phyloP scores from a whole-genome alignment of 1,140 invertebrate genomes.

The Pararge aegeria region DNA sequence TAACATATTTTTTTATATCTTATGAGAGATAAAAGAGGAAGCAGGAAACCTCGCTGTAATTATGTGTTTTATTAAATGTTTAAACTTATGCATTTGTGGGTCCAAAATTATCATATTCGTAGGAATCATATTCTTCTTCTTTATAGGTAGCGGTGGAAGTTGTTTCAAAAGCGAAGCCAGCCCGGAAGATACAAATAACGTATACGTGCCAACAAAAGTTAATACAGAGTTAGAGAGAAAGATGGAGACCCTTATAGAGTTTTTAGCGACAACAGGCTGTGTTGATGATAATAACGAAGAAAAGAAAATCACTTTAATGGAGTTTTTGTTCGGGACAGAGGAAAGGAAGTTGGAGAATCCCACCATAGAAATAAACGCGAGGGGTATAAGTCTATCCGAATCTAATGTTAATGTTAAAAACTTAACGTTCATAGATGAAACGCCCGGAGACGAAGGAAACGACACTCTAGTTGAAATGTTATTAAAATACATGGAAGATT shows the following conservation, averaged over 20 bases:
- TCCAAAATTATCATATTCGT: too few relatives aligned
- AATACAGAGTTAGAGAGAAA: slow-evolving; percentile 70
- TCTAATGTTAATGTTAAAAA: slow-evolving; percentile 70
- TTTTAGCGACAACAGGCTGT: slow-evolving; percentile 64
- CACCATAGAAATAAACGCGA: slow-evolving; percentile 58
- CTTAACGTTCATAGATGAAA: slow-evolving; percentile 73
- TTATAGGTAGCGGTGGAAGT: slow-evolving; percentile 56
- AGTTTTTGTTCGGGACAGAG: slow-evolving; percentile 68
- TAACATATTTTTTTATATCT: too few relatives aligned
- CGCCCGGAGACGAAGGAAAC: slow-evolving; percentile 60
- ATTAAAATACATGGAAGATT: slow-evolving; percentile 74
- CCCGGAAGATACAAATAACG: slow-evolving; percentile 50
- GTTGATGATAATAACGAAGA: slow-evolving; percentile 65
- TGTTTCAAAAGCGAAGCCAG: slow-evolving; percentile 73
- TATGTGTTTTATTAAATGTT: too few relatives aligned
- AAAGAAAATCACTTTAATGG: slow-evolving; percentile 72
- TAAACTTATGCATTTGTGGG: too few relatives aligned
- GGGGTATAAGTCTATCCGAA: slow-evolving; percentile 58
- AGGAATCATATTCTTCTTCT: neutral
- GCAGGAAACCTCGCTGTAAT: too few relatives aligned
- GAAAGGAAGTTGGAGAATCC: slow-evolving; percentile 56
- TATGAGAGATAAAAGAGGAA: too few relatives aligned
- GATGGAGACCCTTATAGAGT: slow-evolving; percentile 76
- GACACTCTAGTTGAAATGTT: slow-evolving; percentile 74
- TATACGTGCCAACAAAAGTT: slow-evolving; percentile 54